These are phyloP conservation scores for Heteronetta atricapilla DNA, from an alignment of 2,113 vertebrate genomes.

Conservation along the genomic window DNA sequence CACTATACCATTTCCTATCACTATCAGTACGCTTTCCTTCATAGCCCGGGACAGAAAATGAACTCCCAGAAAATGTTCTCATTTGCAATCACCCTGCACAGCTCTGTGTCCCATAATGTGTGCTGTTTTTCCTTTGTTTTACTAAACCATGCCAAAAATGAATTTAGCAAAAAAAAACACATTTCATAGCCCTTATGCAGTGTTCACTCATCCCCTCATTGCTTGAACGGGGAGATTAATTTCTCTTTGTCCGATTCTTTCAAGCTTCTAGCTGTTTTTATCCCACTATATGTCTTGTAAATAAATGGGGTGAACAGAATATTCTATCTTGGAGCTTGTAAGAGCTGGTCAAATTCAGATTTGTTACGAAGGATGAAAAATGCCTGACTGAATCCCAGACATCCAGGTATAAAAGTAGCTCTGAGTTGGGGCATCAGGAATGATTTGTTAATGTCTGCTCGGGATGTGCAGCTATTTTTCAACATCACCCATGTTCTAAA, in stretches of 20 bases:
- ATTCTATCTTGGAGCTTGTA: neutral
- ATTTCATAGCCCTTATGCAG: neutral
- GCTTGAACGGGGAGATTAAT: neutral
- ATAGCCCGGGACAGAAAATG: conserved; percentile 29
- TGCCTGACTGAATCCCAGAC: neutral
- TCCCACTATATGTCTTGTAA: neutral
- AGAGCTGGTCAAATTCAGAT: neutral
- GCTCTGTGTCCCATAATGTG: neutral
- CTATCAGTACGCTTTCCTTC: conserved; percentile 45
- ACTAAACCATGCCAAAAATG: conserved; percentile 18
- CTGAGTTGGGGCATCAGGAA: neutral
- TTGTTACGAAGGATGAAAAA: neutral
- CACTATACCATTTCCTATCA: conserved; percentile 59
- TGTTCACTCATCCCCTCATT: neutral
- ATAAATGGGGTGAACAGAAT: neutral
- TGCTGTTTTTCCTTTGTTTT: neutral
- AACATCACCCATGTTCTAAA: neutral
- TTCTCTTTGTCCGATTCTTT: neutral
- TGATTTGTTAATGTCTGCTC: neutral
- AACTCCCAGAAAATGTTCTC: neutral
- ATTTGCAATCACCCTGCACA: neutral
- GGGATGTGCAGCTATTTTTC: neutral
- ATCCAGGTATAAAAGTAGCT: neutral
- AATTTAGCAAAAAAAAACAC: neutral
- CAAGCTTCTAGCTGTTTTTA: neutral